Evolutionary conservation across 1,140 invertebrate species (phyloP).

Genomic region (Achatina immaculata): DNA sequence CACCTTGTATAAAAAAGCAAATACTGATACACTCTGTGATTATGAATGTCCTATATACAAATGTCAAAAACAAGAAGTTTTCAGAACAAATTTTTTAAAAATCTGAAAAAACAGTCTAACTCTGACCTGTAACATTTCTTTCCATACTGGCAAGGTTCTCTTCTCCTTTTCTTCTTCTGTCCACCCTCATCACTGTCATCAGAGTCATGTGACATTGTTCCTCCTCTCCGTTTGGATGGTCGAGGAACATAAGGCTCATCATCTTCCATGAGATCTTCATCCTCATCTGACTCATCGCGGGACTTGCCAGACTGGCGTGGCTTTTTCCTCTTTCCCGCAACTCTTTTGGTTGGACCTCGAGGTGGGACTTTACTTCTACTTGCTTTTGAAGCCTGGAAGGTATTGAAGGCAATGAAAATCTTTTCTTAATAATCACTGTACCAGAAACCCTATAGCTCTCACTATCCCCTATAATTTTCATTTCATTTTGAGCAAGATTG

Average conservation of each 20-base stretch:
- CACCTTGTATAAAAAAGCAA: no score
- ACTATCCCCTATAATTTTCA: no score
- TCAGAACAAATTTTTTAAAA: no score
- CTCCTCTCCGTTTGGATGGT: constrained; percentile 53
- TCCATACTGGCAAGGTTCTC: constrained; percentile 65
- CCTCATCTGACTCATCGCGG: constrained; percentile 46
- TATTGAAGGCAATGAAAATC: neutral
- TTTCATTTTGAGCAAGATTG: no score
- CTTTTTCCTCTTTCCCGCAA: constrained; percentile 30
- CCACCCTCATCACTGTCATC: constrained; percentile 51
- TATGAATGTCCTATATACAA: no score
- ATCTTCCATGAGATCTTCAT: constrained; percentile 51
- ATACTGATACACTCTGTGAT: no score
- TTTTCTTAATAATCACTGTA: no score
- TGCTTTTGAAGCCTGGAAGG: neutral
- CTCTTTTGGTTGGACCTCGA: neutral
- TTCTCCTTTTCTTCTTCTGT: constrained; percentile 46
- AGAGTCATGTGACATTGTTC: constrained; percentile 39
- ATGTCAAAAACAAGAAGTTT: no score
- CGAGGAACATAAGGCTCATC: constrained; percentile 64
- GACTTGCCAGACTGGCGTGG: constrained; percentile 45
- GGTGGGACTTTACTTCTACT: constrained; percentile 6
- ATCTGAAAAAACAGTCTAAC: no score
- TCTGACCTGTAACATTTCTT: constrained; percentile 69
- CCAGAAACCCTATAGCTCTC: no score